Conservation (phyloP, 2,797 vertebrate genomes). For the Amblyraja radiata region DNA sequence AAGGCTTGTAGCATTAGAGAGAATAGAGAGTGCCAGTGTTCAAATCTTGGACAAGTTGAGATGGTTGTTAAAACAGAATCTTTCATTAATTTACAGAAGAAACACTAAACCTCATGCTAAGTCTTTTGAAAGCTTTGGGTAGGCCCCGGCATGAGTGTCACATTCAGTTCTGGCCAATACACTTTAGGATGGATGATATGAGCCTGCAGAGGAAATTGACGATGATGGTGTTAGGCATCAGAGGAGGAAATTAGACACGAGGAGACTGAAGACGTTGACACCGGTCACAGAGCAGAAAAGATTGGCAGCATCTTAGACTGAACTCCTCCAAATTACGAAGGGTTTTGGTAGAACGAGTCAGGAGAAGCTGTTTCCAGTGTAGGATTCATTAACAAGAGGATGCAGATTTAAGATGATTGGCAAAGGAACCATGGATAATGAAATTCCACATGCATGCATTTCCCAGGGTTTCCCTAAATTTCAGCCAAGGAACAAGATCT, state of each 20-base stretch:
- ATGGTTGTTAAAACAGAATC: not conserved
- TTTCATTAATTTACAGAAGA: not conserved
- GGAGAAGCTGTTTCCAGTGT: not conserved
- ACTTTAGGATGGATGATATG: not conserved
- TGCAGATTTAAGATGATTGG: not conserved
- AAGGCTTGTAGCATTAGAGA: not conserved
- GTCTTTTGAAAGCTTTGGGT: not conserved
- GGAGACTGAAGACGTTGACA: not conserved
- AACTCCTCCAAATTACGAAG: not conserved
- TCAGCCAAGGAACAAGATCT: not conserved
- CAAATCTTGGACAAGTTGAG: not conserved
- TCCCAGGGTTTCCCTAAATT: not conserved
- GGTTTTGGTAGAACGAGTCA: not conserved
- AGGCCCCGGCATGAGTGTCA: not conserved
- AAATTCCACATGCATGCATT: not conserved
- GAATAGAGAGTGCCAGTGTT: not conserved
- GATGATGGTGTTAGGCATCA: not conserved
- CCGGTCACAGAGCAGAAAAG: not conserved
- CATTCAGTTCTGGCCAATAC: not conserved
- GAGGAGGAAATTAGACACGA: not conserved
- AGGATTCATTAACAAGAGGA: not conserved
- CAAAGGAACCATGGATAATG: not conserved
- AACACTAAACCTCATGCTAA: not conserved
- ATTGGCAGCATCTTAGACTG: not conserved
- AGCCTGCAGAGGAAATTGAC: not conserved